These are phyloP conservation scores for Peromyscus eremicus DNA, from an alignment of 2,797 vertebrate species.

Conservation along the genomic window DNA sequence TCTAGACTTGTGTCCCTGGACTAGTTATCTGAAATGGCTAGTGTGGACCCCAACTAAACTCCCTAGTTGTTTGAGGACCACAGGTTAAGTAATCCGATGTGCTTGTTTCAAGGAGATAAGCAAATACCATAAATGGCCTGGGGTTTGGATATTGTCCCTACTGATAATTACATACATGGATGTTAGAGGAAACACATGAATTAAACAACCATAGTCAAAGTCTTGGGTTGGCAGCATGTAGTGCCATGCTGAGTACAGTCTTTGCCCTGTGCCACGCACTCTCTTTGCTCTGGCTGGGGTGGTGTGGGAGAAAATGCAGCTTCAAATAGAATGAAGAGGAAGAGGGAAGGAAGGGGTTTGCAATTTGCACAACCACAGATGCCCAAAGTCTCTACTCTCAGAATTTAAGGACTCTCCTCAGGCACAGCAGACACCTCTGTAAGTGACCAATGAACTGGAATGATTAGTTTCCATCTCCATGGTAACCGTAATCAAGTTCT, in stretches of 20 bases:
- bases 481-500: constrained; percentile 50
- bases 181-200: not conserved
- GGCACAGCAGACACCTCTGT: not conserved
- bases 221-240: not conserved
- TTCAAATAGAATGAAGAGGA: not conserved
- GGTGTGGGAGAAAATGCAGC: not conserved
- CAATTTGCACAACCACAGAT: not conserved
- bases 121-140: not conserved
- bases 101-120: constrained; percentile 46
- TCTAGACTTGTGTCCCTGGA: not conserved
- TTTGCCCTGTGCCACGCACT: not conserved
- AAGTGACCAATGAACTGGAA: constrained; percentile 43
- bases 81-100: not conserved
- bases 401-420: constrained; percentile 1
- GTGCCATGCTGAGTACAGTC: not conserved
- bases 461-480: constrained; percentile 56
- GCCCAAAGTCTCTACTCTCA: not conserved
- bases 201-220: not conserved
- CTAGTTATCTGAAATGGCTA: constrained; percentile 9
- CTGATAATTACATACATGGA: not conserved
- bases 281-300: not conserved
- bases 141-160: not conserved
- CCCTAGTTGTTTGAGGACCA: not conserved
- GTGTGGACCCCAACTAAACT: not conserved
- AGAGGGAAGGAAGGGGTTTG: not conserved